A percentile compares a stretch with the other conserved stretches of the same genome.
Conservation (phyloP, 2,797 vertebrate genomes). For the Oophaga sylvatica region DNA sequence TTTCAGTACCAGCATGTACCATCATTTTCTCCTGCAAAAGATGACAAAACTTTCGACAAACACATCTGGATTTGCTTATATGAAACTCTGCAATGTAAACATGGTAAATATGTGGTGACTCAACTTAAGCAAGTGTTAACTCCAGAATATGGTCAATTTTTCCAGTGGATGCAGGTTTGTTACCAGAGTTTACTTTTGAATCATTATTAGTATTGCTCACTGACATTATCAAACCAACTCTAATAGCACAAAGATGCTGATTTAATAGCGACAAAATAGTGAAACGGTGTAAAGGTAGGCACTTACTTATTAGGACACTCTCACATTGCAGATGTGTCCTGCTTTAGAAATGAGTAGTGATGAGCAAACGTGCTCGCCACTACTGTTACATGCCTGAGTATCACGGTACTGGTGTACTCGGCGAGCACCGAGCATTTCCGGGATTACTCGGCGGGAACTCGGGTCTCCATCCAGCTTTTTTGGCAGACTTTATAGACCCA, state of each 20-base stretch:
- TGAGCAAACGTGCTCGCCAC: no score
- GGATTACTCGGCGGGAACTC: no score
- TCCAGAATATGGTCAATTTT: not conserved
- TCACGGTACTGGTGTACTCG: no score
- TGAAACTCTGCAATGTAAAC: not conserved
- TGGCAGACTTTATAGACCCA: no score
- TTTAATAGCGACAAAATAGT: not conserved
- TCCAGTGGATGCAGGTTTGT: not conserved
- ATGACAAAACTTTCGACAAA: constrained; percentile 2
- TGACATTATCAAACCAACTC: not conserved
- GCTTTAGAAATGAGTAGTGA: no score
- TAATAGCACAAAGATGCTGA: not conserved
- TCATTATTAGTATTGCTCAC: not conserved
- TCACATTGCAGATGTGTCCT: no score
- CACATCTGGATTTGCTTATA: not conserved
- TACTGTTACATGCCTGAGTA: no score
- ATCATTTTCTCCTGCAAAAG: not conserved
- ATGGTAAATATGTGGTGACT: not conserved
- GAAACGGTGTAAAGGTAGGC: not conserved
- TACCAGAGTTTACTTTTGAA: not conserved
- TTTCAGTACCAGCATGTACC: constrained; percentile 17
- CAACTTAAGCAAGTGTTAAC: not conserved
- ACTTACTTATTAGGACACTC: not conserved
- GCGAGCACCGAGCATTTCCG: no score
- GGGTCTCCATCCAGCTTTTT: no score